A percentile compares a stretch with the other conserved stretches of the same genome.
Conservation (phyloP, 1,140 invertebrate species). For the Megathymus violae region DNA sequence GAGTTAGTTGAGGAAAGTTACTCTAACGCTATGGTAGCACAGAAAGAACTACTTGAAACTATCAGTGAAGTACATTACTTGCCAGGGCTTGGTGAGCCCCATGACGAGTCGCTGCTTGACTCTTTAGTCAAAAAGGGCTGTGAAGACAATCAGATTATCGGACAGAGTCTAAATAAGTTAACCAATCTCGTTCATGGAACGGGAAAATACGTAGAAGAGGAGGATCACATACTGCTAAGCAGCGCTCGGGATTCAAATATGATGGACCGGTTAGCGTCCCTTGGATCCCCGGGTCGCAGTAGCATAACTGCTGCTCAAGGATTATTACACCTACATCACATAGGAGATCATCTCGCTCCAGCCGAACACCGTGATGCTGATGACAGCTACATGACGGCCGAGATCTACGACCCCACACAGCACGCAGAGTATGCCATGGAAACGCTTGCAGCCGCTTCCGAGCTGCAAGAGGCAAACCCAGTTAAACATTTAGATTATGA, state of each 20-base stretch:
- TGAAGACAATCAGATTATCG: conserved; percentile 84
- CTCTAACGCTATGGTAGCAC: conserved; percentile 61
- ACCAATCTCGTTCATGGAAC: conserved; percentile 71
- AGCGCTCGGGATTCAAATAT: conserved; percentile 84
- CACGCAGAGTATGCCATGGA: conserved; percentile 56
- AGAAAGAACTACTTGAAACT: conserved; percentile 81
- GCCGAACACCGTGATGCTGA: conserved; percentile 51
- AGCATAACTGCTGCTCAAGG: conserved; percentile 78
- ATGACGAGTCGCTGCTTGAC: conserved; percentile 84
- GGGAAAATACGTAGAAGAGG: conserved; percentile 84
- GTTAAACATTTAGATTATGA: conserved; percentile 61
- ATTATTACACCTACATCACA: conserved; percentile 75
- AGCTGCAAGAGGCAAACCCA: conserved; percentile 54
- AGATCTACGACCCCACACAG: conserved; percentile 57
- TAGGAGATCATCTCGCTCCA: conserved; percentile 76
- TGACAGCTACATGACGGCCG: conserved; percentile 56
- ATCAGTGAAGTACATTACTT: conserved; percentile 79
- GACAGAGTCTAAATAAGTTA: conserved; percentile 76
- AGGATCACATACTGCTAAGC: conserved; percentile 84
- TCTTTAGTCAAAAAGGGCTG: conserved; percentile 85
- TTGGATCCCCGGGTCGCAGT: conserved; percentile 76
- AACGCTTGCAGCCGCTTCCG: conserved; percentile 45
- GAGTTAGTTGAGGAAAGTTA: conserved; percentile 64
- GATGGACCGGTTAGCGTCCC: conserved; percentile 83
- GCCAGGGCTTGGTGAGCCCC: conserved; percentile 82